phyloP scores from a whole-genome alignment of 2,113 vertebrate species.

The Glaucomys volans region DNA sequence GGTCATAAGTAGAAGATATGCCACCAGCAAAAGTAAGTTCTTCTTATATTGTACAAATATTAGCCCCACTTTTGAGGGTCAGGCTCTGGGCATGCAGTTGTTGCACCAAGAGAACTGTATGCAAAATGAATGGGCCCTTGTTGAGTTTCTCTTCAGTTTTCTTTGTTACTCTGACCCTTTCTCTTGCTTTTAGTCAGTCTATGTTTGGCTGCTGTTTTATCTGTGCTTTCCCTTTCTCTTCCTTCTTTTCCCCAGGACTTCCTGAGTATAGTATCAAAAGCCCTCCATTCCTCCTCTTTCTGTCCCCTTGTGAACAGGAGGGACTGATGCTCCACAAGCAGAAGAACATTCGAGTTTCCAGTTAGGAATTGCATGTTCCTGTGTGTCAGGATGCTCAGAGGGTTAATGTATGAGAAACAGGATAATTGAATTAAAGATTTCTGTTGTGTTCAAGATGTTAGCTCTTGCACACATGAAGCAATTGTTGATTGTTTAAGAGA shows the following conservation, averaged over 20 bases:
- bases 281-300: neutral
- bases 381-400: neutral
- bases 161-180: neutral
- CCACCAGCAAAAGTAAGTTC: neutral
- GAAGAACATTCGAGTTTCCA: neutral
- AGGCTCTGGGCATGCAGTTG: neutral
- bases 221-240: neutral
- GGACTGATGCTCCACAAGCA: neutral
- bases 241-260: neutral
- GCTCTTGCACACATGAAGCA: constrained; percentile 39
- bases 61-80: neutral
- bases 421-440: constrained; percentile 46
- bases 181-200: neutral
- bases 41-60: neutral
- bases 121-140: neutral
- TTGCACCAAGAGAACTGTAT: neutral
- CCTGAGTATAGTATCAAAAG: neutral
- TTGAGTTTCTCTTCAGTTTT: neutral
- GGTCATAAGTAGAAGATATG: neutral
- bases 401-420: neutral
- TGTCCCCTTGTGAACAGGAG: neutral
- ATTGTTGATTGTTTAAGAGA: constrained; percentile 76
- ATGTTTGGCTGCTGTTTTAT: neutral
- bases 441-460: constrained; percentile 59
- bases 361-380: neutral